phyloP scores from a whole-genome alignment of 2,888 invertebrate genomes.

The Cetonia aurata region DNA sequence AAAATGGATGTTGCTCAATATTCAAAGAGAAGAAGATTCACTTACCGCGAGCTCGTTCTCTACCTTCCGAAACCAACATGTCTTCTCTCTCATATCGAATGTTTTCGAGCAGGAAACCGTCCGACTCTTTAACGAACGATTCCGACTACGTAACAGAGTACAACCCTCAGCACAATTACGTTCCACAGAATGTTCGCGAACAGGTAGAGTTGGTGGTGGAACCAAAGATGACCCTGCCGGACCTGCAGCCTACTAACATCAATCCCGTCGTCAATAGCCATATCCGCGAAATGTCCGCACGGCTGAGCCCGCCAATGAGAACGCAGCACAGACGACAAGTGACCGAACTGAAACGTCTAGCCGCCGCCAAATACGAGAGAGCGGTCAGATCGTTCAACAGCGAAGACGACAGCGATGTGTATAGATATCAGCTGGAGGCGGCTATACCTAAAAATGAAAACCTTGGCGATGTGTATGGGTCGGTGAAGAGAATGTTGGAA shows the following conservation, averaged over 20 bases:
- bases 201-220: background rate
- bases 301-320: background rate
- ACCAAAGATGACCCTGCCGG: background rate
- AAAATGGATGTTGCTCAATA: conserved; percentile 11
- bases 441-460: conserved; percentile 38
- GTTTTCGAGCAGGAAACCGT: background rate
- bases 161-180: background rate
- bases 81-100: background rate
- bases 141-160: background rate
- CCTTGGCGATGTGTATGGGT: conserved; percentile 24
- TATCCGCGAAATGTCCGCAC: conserved; percentile 2
- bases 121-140: background rate
- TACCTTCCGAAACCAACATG: conserved; percentile 1
- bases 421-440: conserved; percentile 41
- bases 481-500: conserved; percentile 28
- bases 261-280: conserved; percentile 28
- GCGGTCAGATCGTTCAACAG: conserved; percentile 32
- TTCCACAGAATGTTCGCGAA: background rate
- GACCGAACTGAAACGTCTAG: conserved; percentile 22
- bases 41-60: conserved; percentile 20
- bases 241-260: conserved; percentile 38
- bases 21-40: background rate
- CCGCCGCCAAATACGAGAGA: conserved; percentile 30
- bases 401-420: background rate
- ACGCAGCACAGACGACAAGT: conserved; percentile 9